Evolutionary conservation across 1,140 invertebrate species (phyloP), one percentile per base, ranked within the genome.

Genomic region (Aporrectodea caliginosa): DNA sequence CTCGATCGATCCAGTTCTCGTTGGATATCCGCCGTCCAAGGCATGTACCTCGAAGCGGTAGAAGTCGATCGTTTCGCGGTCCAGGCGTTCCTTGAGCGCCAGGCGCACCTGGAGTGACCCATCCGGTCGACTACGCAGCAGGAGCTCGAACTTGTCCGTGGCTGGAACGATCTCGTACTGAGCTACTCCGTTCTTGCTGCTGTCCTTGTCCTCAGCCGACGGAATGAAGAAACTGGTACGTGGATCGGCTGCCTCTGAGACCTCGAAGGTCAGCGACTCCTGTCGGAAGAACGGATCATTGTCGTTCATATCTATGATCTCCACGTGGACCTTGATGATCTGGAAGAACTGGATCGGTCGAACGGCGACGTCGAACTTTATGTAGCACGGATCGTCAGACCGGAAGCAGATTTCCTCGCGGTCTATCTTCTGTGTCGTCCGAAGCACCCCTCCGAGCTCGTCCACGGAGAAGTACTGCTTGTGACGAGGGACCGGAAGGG

Each of bases 251-350:
- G 79, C 72, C 29, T 80, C 79, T 1, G 69, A 69, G 16, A 79
- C 32, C 72, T 75, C 35, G 43, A 58, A 58, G 75, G n/a, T n/a
- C 69, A 69, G 31, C 2, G 29, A 31, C 33, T 68, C 31, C 29
- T 73, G 29, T 69, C 35, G 31, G 69, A 79, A 79, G n/a, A 33
- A n/a, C 32, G 77, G 77, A 29, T n/a, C 34, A 32, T 78, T 71
- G 34, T 78, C 77, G 70, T 78, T 78, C n/a, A 78, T 78, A 34
- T 78, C 77, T 16, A 73, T n/a, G 33, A 78, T 2, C 30, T 78
- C 77, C 0, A 78, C 32, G 0, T n/a, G 33, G 33, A 78, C 71
- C 31, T 72, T 78, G 32, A 35, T 2, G 69, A 73, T 78, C 34
- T 72, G 34, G 31, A 73, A 72, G 33, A 31, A 69, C 22, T 72